A percentile compares a stretch with the other conserved stretches of the same genome.
Evolutionary conservation across 2,113 vertebrate genomes (phyloP).

Genomic region (Toxotes chatareus): DNA sequence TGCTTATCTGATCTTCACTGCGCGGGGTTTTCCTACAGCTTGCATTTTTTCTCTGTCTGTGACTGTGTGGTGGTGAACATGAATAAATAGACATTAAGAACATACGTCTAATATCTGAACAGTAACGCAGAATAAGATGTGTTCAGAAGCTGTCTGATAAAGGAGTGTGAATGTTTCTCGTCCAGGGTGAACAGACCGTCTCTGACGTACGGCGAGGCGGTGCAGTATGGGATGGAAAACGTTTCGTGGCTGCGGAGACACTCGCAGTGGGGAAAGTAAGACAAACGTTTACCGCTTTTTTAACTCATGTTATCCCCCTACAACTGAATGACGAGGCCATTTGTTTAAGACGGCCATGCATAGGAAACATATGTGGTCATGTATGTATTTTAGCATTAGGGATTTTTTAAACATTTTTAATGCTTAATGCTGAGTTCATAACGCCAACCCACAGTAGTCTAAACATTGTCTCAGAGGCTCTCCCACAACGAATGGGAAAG

Average conservation of each 20-base stretch:
- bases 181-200: slow-evolving; percentile 89
- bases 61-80: background rate
- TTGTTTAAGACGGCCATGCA: too few relatives aligned
- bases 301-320: background rate
- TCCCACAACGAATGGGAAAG: too few relatives aligned
- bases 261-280: slow-evolving; percentile 92
- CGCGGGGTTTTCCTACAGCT: background rate
- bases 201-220: slow-evolving; percentile 90
- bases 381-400: too few relatives aligned
- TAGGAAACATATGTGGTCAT: too few relatives aligned
- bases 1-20: background rate
- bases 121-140: background rate
- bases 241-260: slow-evolving; percentile 87
- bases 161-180: background rate
- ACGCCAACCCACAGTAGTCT: too few relatives aligned
- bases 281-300: background rate
- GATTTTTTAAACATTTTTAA: too few relatives aligned
- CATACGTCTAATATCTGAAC: background rate
- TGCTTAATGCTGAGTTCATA: background rate
- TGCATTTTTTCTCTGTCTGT: background rate
- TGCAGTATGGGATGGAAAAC: slow-evolving; percentile 91
- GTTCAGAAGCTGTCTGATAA: background rate
- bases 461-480: too few relatives aligned
- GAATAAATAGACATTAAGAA: background rate
- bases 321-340: too few relatives aligned